These are phyloP conservation scores for Ennomos erosarius DNA, from an alignment of 2,888 invertebrate genomes.

Conservation along the genomic window DNA sequence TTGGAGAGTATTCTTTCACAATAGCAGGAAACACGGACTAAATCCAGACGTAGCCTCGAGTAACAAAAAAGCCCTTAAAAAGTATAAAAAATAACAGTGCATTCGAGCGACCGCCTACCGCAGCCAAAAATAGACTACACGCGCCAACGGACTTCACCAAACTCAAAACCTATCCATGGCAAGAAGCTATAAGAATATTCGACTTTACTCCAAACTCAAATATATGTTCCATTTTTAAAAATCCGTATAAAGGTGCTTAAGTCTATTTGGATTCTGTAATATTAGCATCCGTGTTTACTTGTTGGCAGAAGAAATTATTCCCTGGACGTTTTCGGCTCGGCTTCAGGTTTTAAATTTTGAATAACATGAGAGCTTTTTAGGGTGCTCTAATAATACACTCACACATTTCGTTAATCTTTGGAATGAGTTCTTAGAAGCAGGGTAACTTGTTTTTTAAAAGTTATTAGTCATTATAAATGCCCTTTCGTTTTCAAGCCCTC, in stretches of 20 bases:
- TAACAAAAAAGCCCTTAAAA: constrained; percentile 71
- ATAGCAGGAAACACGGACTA: constrained; percentile 78
- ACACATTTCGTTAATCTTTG: constrained; percentile 18
- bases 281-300: constrained; percentile 68
- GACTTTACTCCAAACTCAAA: not conserved
- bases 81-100: constrained; percentile 70
- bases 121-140: constrained; percentile 79
- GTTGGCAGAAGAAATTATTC: constrained; percentile 72
- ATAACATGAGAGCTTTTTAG: constrained; percentile 48
- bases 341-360: constrained; percentile 61
- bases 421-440: constrained; percentile 13
- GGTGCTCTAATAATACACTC: constrained; percentile 45
- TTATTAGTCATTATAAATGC: not conserved
- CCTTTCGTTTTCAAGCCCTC: too few species aligned
- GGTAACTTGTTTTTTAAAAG: not conserved
- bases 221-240: constrained; percentile 5
- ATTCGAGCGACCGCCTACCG: constrained; percentile 83
- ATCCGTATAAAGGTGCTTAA: constrained; percentile 9
- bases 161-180: constrained; percentile 19
- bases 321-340: constrained; percentile 61
- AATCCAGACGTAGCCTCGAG: constrained; percentile 70
- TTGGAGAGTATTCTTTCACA: constrained; percentile 68
- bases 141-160: constrained; percentile 9
- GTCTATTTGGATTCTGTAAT: constrained; percentile 29
- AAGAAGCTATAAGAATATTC: not conserved